These are phyloP conservation scores for Vanacampus margaritifer DNA, from an alignment of 2,113 vertebrate species.

Conservation along the genomic window DNA sequence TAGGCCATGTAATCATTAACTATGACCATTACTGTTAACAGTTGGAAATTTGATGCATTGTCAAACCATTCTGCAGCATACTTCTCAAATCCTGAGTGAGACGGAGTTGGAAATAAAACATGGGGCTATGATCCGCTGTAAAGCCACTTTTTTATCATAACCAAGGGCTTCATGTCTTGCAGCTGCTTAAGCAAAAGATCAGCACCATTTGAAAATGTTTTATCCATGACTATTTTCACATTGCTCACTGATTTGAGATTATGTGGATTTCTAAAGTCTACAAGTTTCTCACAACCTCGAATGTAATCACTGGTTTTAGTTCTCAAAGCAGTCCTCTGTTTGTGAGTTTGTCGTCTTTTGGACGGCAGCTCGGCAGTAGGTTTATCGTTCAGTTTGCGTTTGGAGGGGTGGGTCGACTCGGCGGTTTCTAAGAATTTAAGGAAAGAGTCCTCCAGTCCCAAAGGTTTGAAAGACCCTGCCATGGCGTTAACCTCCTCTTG, in stretches of 20 bases:
- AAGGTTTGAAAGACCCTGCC: slow-evolving; percentile 87
- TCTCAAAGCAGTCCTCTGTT: slow-evolving; percentile 48
- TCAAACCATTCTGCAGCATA: slow-evolving; percentile 76
- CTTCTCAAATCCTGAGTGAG: slow-evolving; percentile 83
- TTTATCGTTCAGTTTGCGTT: slow-evolving; percentile 78
- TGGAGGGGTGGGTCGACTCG: slow-evolving; percentile 84
- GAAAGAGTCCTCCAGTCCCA: slow-evolving; percentile 90
- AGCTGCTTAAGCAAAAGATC: slow-evolving; percentile 90
- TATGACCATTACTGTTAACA: slow-evolving; percentile 61
- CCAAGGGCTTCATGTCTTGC: slow-evolving; percentile 93
- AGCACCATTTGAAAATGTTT: slow-evolving; percentile 83
- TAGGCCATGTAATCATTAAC: slow-evolving; percentile 61
- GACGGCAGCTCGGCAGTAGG: slow-evolving; percentile 54
- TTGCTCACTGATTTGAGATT: slow-evolving; percentile 83
- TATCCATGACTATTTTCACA: slow-evolving; percentile 93
- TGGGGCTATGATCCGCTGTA: slow-evolving; percentile 68
- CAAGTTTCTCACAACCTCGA: slow-evolving; percentile 73
- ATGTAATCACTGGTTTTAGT: slow-evolving; percentile 52
- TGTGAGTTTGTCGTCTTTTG: slow-evolving; percentile 64
- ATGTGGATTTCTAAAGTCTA: slow-evolving; percentile 88
- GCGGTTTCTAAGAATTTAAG: slow-evolving; percentile 86
- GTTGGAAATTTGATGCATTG: slow-evolving; percentile 63
- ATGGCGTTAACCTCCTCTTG: slow-evolving; percentile 74
- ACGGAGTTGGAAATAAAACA: slow-evolving; percentile 66
- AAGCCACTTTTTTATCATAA: slow-evolving; percentile 84